phyloP scores from a whole-genome alignment of 1,140 invertebrate genomes.

The Aphaenogaster ashmeadi region DNA sequence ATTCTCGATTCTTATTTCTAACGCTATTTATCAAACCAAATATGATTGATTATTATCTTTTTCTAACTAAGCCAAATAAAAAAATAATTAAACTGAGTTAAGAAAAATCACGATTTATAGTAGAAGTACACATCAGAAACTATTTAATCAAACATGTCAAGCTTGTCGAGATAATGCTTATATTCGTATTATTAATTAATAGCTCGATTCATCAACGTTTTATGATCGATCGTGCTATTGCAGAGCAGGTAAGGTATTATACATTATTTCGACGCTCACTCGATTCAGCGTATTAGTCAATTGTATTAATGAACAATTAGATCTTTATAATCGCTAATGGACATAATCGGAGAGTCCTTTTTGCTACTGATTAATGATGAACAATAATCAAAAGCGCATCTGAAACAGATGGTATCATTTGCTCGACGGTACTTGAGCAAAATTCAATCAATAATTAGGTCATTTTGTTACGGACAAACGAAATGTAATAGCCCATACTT shows the following conservation, averaged over 20 bases:
- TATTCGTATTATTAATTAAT: conserved; percentile 32
- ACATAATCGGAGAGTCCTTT: conserved; percentile 8
- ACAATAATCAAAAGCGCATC: conserved; percentile 41
- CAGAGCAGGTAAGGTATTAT: background rate
- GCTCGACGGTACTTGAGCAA: background rate
- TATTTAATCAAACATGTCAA: background rate
- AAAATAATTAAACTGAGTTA: background rate
- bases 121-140: background rate
- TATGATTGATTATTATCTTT: background rate
- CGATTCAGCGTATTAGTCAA: conserved; percentile 28
- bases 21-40: background rate
- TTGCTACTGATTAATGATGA: conserved; percentile 25
- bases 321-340: conserved; percentile 42
- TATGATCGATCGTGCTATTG: background rate
- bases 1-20: background rate
- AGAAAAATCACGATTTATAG: background rate
- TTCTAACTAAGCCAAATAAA: background rate
- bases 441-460: conserved; percentile 33
- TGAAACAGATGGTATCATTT: conserved; percentile 12
- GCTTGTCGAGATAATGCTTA: background rate
- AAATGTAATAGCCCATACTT: conserved; percentile 18
- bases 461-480: background rate
- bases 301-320: conserved; percentile 44
- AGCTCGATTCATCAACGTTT: background rate
- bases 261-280: conserved; percentile 1